A percentile compares a stretch with the other conserved stretches of the same genome.
Evolutionary conservation across 2,113 vertebrate genomes (phyloP).

Genomic region (Ariopsis seemanni): DNA sequence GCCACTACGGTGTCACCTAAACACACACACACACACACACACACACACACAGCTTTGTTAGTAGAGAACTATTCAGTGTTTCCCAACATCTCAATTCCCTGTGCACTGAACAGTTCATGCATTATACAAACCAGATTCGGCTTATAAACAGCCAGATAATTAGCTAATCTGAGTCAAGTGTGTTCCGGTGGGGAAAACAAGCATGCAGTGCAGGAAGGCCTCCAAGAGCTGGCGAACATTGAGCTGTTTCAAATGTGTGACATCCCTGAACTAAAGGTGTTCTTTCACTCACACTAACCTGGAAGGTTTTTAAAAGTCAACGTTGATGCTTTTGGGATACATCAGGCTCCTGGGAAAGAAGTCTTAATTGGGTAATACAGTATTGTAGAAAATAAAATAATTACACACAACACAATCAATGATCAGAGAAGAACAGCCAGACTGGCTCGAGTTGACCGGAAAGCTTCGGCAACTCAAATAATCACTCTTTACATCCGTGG

Average conservation of each 20-base stretch:
- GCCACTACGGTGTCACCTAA: conserved; percentile 8
- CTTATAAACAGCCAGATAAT: conserved; percentile 17
- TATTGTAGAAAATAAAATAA: background rate
- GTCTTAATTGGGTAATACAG: background rate
- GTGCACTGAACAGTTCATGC: background rate
- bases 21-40: background rate
- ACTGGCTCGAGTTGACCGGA: background rate
- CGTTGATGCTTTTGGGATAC: background rate
- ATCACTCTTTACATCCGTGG: background rate
- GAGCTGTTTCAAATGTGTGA: background rate
- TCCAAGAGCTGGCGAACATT: conserved; percentile 7
- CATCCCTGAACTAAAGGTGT: conserved; percentile 6
- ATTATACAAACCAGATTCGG: background rate
- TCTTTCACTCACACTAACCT: background rate
- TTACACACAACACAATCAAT: background rate
- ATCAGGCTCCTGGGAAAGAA: background rate
- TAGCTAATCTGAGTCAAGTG: conserved; percentile 30
- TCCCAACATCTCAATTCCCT: background rate
- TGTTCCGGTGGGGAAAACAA: conserved; percentile 2
- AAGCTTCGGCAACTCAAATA: background rate
- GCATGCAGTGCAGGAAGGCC: background rate
- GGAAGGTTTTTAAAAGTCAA: background rate
- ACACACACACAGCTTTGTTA: background rate
- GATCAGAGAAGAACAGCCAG: background rate
- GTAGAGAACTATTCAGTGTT: conserved; percentile 2